Conservation (phyloP, 2,797 vertebrate species). For the Clarias pachynema region DNA sequence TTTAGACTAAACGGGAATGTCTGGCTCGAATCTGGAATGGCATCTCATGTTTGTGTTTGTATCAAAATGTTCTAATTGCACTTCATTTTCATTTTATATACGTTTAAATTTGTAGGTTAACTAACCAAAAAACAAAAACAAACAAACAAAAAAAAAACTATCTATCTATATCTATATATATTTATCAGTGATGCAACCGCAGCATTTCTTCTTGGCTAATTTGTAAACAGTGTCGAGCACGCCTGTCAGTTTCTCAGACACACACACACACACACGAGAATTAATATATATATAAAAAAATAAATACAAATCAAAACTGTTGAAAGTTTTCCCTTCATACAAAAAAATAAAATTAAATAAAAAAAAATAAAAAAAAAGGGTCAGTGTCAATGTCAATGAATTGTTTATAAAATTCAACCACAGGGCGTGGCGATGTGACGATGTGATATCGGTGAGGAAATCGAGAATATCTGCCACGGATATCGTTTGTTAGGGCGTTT, state of each 20-base stretch:
- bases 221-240: conserved; percentile 80
- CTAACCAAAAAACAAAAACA: conserved; percentile 1
- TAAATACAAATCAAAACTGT: conserved; percentile 20
- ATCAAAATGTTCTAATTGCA: conserved; percentile 77
- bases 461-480: too few relatives aligned
- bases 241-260: conserved; percentile 70
- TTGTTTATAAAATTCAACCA: neutral
- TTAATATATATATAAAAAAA: conserved; percentile 42
- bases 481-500: too few relatives aligned
- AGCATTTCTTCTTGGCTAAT: conserved; percentile 77
- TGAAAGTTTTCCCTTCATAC: conserved; percentile 70
- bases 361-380: conserved; percentile 61
- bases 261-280: too few relatives aligned
- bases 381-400: conserved; percentile 70
- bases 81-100: conserved; percentile 69
- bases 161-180: too few relatives aligned
- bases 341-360: conserved; percentile 47
- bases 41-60: conserved; percentile 11
- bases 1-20: conserved; percentile 68
- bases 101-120: conserved; percentile 60
- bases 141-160: conserved; percentile 2
- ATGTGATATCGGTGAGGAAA: neutral
- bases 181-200: conserved; percentile 67
- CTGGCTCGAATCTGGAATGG: conserved; percentile 63
- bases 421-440: neutral